Conservation (phyloP, 2,888 invertebrate species). For the Rhagophthalmus giganteus region DNA sequence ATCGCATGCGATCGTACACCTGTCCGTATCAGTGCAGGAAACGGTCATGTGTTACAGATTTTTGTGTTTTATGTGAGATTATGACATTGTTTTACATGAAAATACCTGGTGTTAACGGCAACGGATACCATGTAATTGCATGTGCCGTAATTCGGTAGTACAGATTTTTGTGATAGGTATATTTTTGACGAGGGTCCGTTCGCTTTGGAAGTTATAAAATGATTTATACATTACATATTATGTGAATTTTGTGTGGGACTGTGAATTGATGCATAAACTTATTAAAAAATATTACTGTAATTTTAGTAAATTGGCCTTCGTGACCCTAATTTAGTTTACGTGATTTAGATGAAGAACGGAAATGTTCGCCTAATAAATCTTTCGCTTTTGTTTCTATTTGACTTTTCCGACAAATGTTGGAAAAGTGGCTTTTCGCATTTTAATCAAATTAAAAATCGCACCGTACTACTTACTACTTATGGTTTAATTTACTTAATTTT, state of each 20-base stretch:
- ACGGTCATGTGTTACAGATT: slow-evolving; percentile 30
- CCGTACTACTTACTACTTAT: too few relatives aligned
- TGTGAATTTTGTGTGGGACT: slow-evolving; percentile 29
- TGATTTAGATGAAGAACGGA: slow-evolving; percentile 27
- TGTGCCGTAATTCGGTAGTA: slow-evolving; percentile 18
- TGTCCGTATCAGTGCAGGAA: slow-evolving; percentile 37
- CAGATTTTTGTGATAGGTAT: slow-evolving; percentile 24
- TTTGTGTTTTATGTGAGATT: slow-evolving; percentile 30
- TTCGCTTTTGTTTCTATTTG: slow-evolving; percentile 13
- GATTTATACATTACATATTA: slow-evolving; percentile 15
- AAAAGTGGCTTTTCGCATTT: too few relatives aligned
- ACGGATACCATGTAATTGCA: slow-evolving; percentile 32
- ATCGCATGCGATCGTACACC: slow-evolving; percentile 41
- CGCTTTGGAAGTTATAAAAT: slow-evolving; percentile 14
- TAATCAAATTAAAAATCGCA: too few relatives aligned
- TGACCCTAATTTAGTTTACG: slow-evolving; percentile 24
- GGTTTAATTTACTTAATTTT: too few relatives aligned
- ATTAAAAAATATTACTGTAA: slow-evolving; percentile 29
- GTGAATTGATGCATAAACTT: slow-evolving; percentile 30
- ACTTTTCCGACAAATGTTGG: not conserved
- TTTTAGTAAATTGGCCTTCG: slow-evolving; percentile 24
- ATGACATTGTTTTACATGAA: slow-evolving; percentile 35
- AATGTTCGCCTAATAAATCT: slow-evolving; percentile 27
- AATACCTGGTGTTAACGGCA: slow-evolving; percentile 27
- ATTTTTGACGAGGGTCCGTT: slow-evolving; percentile 23